These are phyloP conservation scores for Adoxophyes honmai DNA, from an alignment of 1,140 invertebrate genomes.

Conservation along the genomic window DNA sequence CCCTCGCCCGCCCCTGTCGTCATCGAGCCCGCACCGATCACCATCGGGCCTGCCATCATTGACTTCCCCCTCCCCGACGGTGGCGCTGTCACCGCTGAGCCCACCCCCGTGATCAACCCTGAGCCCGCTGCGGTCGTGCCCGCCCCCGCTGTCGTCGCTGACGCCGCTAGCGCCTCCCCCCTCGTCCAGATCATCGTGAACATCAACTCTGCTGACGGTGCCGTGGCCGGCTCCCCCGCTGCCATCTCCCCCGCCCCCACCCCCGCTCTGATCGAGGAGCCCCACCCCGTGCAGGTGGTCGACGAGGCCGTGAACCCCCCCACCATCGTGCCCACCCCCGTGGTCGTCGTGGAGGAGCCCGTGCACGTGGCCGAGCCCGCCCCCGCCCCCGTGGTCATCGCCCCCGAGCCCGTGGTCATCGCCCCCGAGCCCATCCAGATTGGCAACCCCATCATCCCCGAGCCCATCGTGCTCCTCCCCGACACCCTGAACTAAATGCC, in stretches of 20 bases:
- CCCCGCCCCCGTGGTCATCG: background rate
- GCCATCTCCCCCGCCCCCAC: constrained; percentile 19
- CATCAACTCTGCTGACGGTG: constrained; percentile 16
- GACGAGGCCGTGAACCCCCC: constrained; percentile 16
- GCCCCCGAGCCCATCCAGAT: constrained; percentile 17
- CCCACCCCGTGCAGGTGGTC: constrained; percentile 17
- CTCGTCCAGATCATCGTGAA: constrained; percentile 18
- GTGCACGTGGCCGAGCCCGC: constrained; percentile 16
- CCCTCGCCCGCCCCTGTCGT: constrained; percentile 26
- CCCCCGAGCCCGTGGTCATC: constrained; percentile 3
- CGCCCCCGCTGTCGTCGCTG: constrained; percentile 12
- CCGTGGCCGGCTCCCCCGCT: constrained; percentile 22
- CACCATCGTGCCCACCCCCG: constrained; percentile 17
- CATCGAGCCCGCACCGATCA: constrained; percentile 17
- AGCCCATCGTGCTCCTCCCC: constrained; percentile 18
- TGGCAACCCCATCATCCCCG: constrained; percentile 6
- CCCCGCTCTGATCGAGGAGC: constrained; percentile 1
- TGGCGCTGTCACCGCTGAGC: constrained; percentile 37
- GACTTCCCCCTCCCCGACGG: constrained; percentile 31
- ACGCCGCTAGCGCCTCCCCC: constrained; percentile 16
- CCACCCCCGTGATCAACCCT: constrained; percentile 25
- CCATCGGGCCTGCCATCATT: constrained; percentile 21
- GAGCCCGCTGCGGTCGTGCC: constrained; percentile 16
- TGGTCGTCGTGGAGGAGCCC: constrained; percentile 18
- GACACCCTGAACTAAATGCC: constrained; percentile 19